Percentiles rank a stretch among this genome's conserved stretches.
phyloP scores from a whole-genome alignment of 2,888 invertebrate genomes.

The Tipula vernalis region DNA sequence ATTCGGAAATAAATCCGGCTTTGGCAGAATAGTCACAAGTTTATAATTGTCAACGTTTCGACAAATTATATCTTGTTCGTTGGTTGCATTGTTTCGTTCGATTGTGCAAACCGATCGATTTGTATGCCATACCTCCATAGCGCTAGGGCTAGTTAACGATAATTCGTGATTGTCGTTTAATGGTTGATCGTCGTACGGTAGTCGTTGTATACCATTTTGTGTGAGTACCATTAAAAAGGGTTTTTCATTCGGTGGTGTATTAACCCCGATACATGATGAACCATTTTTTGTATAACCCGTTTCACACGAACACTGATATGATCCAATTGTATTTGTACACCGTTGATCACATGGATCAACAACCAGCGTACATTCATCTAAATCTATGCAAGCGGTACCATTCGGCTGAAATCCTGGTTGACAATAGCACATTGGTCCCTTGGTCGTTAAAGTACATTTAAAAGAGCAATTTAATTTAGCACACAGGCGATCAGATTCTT shows the following conservation, averaged over 20 bases:
- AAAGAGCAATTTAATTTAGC: conserved; percentile 43
- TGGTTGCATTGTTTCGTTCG: conserved; percentile 43
- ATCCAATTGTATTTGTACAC: conserved; percentile 54
- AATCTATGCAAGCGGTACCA: conserved; percentile 55
- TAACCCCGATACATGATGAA: conserved; percentile 51
- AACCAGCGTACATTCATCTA: conserved; percentile 61
- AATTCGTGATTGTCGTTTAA: conserved; percentile 6
- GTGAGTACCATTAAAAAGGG: conserved; percentile 58
- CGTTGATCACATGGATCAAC: conserved; percentile 56
- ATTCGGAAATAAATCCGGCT: conserved; percentile 49
- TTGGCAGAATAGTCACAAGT: conserved; percentile 42
- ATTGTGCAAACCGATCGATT: conserved; percentile 61
- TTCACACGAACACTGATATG: conserved; percentile 60
- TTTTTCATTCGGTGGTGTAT: conserved; percentile 50
- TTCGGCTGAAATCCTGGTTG: conserved; percentile 47
- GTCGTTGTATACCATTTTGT: conserved; percentile 48
- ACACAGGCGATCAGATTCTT: conserved; percentile 36
- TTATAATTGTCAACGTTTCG: conserved; percentile 51
- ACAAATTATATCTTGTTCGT: conserved; percentile 44
- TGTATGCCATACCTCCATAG: conserved; percentile 53
- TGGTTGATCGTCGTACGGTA: conserved; percentile 41
- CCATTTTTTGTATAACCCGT: conserved; percentile 51
- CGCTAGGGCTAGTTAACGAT: conserved; percentile 33
- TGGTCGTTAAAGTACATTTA: conserved; percentile 57
- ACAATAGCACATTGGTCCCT: conserved; percentile 66